Base-by-base conservation (phyloP, 2,888 invertebrate species). In the Eremobia ochroleuca region DNA sequence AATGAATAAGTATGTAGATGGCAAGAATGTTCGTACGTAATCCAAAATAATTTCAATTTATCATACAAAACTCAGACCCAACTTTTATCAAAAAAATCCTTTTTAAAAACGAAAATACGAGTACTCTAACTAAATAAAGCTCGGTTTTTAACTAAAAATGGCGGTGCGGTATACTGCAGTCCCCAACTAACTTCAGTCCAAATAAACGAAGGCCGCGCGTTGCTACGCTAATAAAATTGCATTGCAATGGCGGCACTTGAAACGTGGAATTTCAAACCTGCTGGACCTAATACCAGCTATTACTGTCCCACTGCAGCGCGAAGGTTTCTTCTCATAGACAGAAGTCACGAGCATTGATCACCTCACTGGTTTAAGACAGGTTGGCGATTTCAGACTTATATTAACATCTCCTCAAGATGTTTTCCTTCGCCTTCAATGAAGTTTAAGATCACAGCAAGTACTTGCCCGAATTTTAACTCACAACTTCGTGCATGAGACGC, bases 101-200 rank as follows among this genome's bases (percentile, higher is more conserved):
- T 62, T 70, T 43, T 43, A 31, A 69, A 73, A 40, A 69, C 59
- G 40, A 49, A 82, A 72, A 77, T 71, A 25, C n/a, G n/a, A n/a
- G n/a, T n/a, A n/a, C 40, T 28, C 6, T 21, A 28, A 9, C 34
- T 70, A 70, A 85, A 82, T 40, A 82, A 77, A 73, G 15, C 59
- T 43, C 21, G 31, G 55, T 55, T 71, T 73, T 73, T 52, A 74
- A 67, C 58, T 43, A 69, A 76, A 85, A 76, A 73, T 76, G 37
- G 62, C 31, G 69, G 58, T 83, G 73, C 71, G 34, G 79, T 65
- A 49, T 49, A 76, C 79, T 83, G 84, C 79, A 79, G 65, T 76
- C n/a, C 61, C 46, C 18, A 52, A 83, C 78, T 73, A 85, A 86
- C 68, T 83, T 69, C 21, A 62, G 46, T 31, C 40, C 76, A 80